These are phyloP conservation scores for Erannis defoliaria DNA, from an alignment of 2,888 invertebrate genomes.

Conservation along the genomic window DNA sequence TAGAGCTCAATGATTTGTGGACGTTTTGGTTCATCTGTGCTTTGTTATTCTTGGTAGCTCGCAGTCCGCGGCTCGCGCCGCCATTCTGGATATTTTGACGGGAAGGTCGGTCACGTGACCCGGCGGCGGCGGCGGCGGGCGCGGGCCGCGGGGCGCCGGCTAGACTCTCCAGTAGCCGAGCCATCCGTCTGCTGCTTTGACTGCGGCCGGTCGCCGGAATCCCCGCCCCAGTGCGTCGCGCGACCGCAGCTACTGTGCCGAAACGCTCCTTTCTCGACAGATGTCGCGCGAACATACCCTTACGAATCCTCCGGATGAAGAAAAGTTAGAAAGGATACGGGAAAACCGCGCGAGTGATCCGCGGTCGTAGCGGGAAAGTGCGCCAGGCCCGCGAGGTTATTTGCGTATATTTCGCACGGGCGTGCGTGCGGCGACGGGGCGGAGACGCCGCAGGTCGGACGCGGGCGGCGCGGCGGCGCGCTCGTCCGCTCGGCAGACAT, in stretches of 20 bases:
- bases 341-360: constrained; percentile 34
- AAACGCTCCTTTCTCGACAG: constrained; percentile 45
- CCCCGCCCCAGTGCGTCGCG: constrained; percentile 77
- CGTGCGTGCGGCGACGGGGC: constrained; percentile 76
- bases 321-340: constrained; percentile 24
- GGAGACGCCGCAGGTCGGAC: constrained; percentile 71
- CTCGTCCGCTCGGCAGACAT: constrained; percentile 73
- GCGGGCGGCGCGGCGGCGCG: constrained; percentile 65
- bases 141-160: constrained; percentile 82
- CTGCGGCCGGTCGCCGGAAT: constrained; percentile 80
- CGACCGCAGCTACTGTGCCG: constrained; percentile 59
- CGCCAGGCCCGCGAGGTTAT: constrained; percentile 55
- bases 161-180: constrained; percentile 89
- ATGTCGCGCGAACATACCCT: constrained; percentile 41
- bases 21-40: constrained; percentile 13
- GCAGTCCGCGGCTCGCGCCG: constrained; percentile 78
- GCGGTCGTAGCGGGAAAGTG: constrained; percentile 45
- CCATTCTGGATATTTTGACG: constrained; percentile 92
- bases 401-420: constrained; percentile 79
- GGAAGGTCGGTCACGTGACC: constrained; percentile 94
- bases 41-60: constrained; percentile 61
- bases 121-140: constrained; percentile 70
- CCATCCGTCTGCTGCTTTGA: constrained; percentile 86
- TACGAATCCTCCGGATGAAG: constrained; percentile 40
- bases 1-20: background rate